Evolutionary conservation across 2,888 invertebrate genomes (phyloP).

Genomic region (Steinernema hermaphroditum): DNA sequence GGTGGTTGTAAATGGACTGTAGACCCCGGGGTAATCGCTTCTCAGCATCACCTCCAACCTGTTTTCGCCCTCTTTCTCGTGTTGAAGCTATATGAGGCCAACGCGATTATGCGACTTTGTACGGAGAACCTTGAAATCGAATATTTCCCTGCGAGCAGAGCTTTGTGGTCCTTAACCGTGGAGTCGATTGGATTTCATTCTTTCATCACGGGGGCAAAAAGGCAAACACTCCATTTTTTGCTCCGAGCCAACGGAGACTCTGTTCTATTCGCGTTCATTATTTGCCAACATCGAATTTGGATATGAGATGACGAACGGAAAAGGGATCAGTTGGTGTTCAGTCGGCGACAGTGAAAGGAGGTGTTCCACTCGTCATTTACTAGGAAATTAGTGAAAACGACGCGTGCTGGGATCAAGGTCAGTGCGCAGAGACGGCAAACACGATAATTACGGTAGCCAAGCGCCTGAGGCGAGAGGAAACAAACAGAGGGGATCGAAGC

Average conservation of each 20-base stretch:
- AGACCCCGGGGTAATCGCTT: background rate
- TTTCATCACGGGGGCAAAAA: slow-evolving; percentile 7
- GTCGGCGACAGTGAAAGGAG: slow-evolving; percentile 14
- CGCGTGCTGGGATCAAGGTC: slow-evolving; percentile 25
- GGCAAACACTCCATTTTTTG: slow-evolving; percentile 25
- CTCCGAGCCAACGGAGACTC: background rate
- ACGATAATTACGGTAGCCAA: background rate
- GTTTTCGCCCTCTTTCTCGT: background rate
- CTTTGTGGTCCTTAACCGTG: background rate
- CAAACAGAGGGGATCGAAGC: slow-evolving; percentile 3
- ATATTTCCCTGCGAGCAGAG: background rate
- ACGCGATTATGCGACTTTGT: slow-evolving; percentile 9
- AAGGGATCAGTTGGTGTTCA: background rate
- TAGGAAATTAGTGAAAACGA: background rate
- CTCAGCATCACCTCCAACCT: background rate
- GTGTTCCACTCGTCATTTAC: no score
- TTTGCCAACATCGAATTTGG: background rate
- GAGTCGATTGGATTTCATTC: slow-evolving; percentile 26
- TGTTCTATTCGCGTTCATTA: background rate
- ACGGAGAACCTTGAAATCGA: background rate
- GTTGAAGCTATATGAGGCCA: background rate
- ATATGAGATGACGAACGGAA: background rate
- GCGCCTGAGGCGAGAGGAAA: slow-evolving; percentile 12
- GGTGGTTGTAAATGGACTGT: slow-evolving; percentile 2
- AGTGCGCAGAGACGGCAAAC: slow-evolving; percentile 13